phyloP scores from a whole-genome alignment of 2,888 invertebrate genomes.

The Cryptocheilus praepositus region DNA sequence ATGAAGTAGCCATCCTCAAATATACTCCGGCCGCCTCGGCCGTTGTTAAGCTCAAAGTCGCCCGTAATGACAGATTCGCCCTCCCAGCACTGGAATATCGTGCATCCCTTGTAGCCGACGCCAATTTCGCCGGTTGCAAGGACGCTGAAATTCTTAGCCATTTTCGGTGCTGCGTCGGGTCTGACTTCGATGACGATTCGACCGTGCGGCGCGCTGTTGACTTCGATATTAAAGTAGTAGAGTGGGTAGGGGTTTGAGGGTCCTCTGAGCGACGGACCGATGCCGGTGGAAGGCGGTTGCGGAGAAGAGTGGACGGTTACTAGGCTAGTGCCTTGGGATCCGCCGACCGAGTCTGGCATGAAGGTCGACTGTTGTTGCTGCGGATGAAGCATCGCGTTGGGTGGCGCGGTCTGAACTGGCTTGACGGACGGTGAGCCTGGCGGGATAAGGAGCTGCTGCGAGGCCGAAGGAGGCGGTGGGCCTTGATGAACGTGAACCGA shows the following conservation, averaged over 20 bases:
- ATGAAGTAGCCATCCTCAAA: slow-evolving; percentile 87
- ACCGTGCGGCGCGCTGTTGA: slow-evolving; percentile 82
- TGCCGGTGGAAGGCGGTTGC: slow-evolving; percentile 69
- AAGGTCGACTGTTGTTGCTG: slow-evolving; percentile 62
- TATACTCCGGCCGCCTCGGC: slow-evolving; percentile 86
- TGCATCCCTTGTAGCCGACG: slow-evolving; percentile 86
- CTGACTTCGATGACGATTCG: slow-evolving; percentile 86
- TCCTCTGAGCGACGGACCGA: slow-evolving; percentile 74
- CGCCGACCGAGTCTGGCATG: slow-evolving; percentile 48
- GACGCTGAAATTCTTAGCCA: slow-evolving; percentile 87
- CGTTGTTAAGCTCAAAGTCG: slow-evolving; percentile 88
- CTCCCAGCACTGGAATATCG: slow-evolving; percentile 89
- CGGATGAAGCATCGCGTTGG: slow-evolving; percentile 66
- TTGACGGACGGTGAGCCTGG: slow-evolving; percentile 71
- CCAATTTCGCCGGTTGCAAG: slow-evolving; percentile 85
- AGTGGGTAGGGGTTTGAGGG: slow-evolving; percentile 81
- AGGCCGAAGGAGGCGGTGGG: slow-evolving; percentile 60
- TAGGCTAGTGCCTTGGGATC: slow-evolving; percentile 49
- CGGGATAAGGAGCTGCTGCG: slow-evolving; percentile 65
- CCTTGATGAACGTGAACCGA: slow-evolving; percentile 73
- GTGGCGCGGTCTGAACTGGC: slow-evolving; percentile 59
- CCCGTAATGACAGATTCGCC: slow-evolving; percentile 88
- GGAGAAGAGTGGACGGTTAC: slow-evolving; percentile 75
- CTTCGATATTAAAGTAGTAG: slow-evolving; percentile 86
- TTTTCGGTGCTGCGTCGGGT: slow-evolving; percentile 86